Evolutionary conservation across 2,888 invertebrate genomes (phyloP), one percentile per base, ranked within the genome.

Genomic region (Galerucella nymphaeae): DNA sequence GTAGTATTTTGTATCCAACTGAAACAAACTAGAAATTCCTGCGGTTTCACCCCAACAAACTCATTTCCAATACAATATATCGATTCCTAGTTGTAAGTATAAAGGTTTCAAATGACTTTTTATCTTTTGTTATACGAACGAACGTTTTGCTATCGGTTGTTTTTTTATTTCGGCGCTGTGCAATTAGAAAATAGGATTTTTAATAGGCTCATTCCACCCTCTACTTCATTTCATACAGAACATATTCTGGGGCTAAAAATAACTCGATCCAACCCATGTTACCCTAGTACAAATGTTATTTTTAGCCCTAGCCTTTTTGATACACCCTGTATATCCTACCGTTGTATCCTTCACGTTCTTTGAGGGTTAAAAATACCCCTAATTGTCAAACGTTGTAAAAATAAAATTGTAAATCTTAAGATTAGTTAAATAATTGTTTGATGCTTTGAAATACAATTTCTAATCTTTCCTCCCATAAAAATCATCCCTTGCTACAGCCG

Each of bases 1-100:
- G 48, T 30, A 59, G 59, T 58, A 58, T 66, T 66, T 66, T 66
- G 45, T 59, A 58, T 66, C 16, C 58, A 16, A 59, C 42, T 66
- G 20, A 66, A 59, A 30, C 30, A 59, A 30, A 23, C 30, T 16
- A 10, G 58, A 45, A 59, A 30, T 41, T 16, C 50, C 53, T 53
- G 53, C 4, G 53, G 53, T 53, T 16, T 18, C 53, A 18, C 53
- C 16, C 53, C 18, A 18, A 53, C 53, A 10, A 53, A 9, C 9
- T 16, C 53, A 53, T 53, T 53, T 53, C 53, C 18, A 53, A 53
- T 18, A 53, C 53, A 53, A 53, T 53, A 18, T 18, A 9, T 53
- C 10, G 9, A 53, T 53, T 53, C 53, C 53, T 10, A 53, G 53
- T 11, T 53, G 53, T 16, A 53, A 16, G 16, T 53, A 53, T 9